Base-by-base conservation (phyloP, 1,140 invertebrate species). In the Solenopsis fugax region DNA sequence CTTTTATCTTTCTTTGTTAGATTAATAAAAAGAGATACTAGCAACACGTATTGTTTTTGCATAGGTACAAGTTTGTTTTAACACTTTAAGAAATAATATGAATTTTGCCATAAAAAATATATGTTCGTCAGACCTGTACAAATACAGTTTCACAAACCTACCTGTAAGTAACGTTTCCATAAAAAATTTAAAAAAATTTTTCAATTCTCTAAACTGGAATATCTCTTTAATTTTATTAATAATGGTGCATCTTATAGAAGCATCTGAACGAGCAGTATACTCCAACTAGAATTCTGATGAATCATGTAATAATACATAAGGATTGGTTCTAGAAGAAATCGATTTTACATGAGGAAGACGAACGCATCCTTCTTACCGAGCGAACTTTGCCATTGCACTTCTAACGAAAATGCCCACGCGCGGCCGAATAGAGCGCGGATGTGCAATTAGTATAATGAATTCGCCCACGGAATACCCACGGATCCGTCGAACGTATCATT, bases 361-460 rank as follows among this genome's bases (percentile, higher is more conserved):
- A 41, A 56, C 34, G 5, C 13, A 41, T 34, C 21, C 7, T 41
- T 21, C n/a, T 37, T 2, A 4, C 2, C 18, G 41, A 21, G 18
- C 75, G 37, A 67, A 21, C 58, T 65, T 41, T 56, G 45, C 29
- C 60, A 24, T 80, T 52, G 34, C 50, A 58, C 64, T 56, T 71
- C 10, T n/a, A 37, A 69, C 48, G 48, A 69, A 56, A 81, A 9
- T 71, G 64, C 78, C 64, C 21, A 71, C 34, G 34, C 64, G 37
- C 50, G 50, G 9, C 24, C 50, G 9, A 5, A 81, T 81, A 37
- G 0, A 56, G 50, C 16, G 37, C 13, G 16, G 21, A 71, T 54
- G 50, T 69, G 34, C 64, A 69, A 80, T 81, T 81, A 81, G 37
- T 18, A 81, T 81, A 71, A 81, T 81, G 37, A 81, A 13, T 65